Base-by-base conservation (phyloP, 2,113 vertebrate genomes). In the Atherinomorus stipes region DNA sequence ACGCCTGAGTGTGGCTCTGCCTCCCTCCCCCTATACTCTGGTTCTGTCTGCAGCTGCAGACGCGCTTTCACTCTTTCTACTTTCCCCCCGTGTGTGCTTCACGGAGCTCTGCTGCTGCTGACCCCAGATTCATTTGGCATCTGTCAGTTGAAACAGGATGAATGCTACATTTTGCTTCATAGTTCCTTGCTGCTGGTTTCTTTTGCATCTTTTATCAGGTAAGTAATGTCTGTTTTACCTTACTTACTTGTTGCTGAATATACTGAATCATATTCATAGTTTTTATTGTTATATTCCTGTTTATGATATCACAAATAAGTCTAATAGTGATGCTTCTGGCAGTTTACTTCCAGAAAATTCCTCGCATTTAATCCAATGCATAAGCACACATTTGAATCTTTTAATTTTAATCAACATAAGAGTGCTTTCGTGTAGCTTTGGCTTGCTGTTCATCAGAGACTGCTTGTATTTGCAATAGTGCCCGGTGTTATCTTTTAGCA, bases 121-220 rank as follows among this genome's bases (percentile, higher is more conserved):
- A 78, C 70, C 62, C 75, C 50, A 78, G 83, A 86, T 79, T 78
- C 51, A 67, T 52, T 50, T 47, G 19, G 8, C 18, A 44, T 59
- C 57, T 37, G 13, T 72, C 67, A 53, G 23, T 15, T 73, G 18
- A 25, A 64, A 76, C 37, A 88, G 56, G 61, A 94, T 94, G 94
- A 81, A 85, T 75, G 31, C 8, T 58, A 70, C 4, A 50, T 62
- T 85, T 73, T 25, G 59, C 59, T 37, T 81, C 16, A 15, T 68
- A 50, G 64, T 79, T 22, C 25, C 23, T 50, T 13, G 57, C 21
- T 89, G 64, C 66, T 88, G 23, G 34, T 54, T 84, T 22, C 56
- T 93, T 19, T 25, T 88, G 47, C 76, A 71, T 64, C 71, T 91
- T 25, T 76, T 90, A 0, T 68, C 85, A 34, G 93, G 94, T 95